Evolutionary conservation across 2,888 invertebrate species (phyloP).

Genomic region (Bellardia bayeri): DNA sequence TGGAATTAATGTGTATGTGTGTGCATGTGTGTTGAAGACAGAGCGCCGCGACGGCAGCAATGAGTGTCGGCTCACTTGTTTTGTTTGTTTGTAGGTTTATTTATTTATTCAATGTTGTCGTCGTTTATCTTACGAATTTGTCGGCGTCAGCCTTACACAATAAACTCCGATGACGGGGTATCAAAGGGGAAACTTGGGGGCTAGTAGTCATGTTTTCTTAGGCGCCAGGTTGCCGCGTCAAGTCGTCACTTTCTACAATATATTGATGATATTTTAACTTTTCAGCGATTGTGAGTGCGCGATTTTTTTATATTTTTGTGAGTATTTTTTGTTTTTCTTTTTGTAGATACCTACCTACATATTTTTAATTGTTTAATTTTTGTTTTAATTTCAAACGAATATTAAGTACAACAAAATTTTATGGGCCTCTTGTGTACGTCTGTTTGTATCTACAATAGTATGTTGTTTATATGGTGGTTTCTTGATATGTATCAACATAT

Average conservation of each 20-base stretch:
- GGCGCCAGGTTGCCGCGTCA: slow-evolving; percentile 82
- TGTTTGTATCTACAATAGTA: neutral
- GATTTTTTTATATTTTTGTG: slow-evolving; percentile 57
- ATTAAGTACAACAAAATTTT: slow-evolving; percentile 48
- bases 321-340: slow-evolving; percentile 28
- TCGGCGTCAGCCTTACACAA: slow-evolving; percentile 76
- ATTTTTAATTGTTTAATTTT: slow-evolving; percentile 33
- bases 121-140: slow-evolving; percentile 77
- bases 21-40: slow-evolving; percentile 15
- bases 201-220: slow-evolving; percentile 78
- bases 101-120: slow-evolving; percentile 74
- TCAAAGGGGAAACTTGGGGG: slow-evolving; percentile 58
- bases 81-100: slow-evolving; percentile 39
- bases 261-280: slow-evolving; percentile 70
- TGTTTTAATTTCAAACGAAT: slow-evolving; percentile 55
- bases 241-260: slow-evolving; percentile 82
- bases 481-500: neutral
- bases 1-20: slow-evolving; percentile 4
- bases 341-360: slow-evolving; percentile 12
- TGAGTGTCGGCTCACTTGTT: slow-evolving; percentile 59
- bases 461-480: neutral
- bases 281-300: slow-evolving; percentile 66
- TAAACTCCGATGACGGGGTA: slow-evolving; percentile 41
- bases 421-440: slow-evolving; percentile 4
- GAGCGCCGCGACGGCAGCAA: slow-evolving; percentile 31